Base-by-base conservation (phyloP, 2,113 vertebrate species). In the Campylomormyrus numenius region DNA sequence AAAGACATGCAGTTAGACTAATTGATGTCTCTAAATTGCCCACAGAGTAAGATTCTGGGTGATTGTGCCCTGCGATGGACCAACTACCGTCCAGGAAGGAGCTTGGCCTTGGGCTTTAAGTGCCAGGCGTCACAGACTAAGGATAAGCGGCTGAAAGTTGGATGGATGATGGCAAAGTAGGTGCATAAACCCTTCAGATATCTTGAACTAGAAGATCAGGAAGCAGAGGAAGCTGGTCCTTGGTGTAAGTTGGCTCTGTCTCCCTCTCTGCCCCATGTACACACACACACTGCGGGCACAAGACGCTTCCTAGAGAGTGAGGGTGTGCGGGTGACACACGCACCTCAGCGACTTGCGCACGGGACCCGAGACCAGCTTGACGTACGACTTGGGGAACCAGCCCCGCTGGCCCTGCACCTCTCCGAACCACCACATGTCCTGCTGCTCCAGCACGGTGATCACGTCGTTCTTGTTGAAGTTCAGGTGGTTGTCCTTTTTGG, bases 401-500 rank as follows among this genome's bases (percentile, higher is more conserved):
- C 98, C 98, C 96, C 99, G 97, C 92, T 99, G 98, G 56, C 98
- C 98, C 95, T 98, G 98, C 85, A 99, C 97, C 94, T 99, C 98
- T 85, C 98, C 98, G 91, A 99, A 97, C 98, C 98, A 99, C 98
- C 98, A 99, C 98, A 99, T 99, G 93, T 99, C 98, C 94, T 99
- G 98, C 94, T 99, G 98, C 92, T 99, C 98, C 94, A 99, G 93
- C 89, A 99, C 98, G 0, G 98, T 98, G 92, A 99, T 99, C 58
- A 98, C 94, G 53, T 99, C 98, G 1, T 96, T 98, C 93, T 99
- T 99, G 95, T 99, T 99, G 94, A 99, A 99, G 94, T 99, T 99
- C 77, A 99, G 96, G 92, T 99, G 98, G 96, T 99, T 99, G 93
- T 99, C 98, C 90, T 99, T 99, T 93, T 99, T 99, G 0, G 98